phyloP scores from a whole-genome alignment of 2,113 vertebrate genomes.

The Australoheros scitulus region DNA sequence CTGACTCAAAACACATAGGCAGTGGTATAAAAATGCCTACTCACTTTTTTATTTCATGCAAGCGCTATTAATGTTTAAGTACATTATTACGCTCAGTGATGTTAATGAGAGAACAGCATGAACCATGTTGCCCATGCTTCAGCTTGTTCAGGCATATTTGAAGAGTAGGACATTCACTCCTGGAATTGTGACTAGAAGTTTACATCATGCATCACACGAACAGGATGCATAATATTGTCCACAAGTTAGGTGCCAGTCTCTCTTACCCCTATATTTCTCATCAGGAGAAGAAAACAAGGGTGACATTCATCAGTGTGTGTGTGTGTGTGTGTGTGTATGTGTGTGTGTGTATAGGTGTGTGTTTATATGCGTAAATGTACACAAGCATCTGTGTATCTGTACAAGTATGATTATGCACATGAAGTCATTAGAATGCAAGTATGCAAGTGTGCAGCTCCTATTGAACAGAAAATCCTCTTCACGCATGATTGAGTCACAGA shows the following conservation, averaged over 20 bases:
- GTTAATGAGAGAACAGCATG: slow-evolving; percentile 15
- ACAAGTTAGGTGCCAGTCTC: slow-evolving; percentile 8
- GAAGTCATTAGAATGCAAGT: slow-evolving; percentile 79
- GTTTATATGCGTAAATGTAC: neutral
- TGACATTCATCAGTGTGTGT: neutral
- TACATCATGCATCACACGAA: neutral
- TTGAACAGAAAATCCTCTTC: slow-evolving; percentile 76
- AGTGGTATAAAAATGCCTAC: neutral
- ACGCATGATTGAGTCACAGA: slow-evolving; percentile 74
- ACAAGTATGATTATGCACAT: slow-evolving; percentile 59
- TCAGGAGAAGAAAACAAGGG: slow-evolving; percentile 19
- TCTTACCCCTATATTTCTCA: slow-evolving; percentile 6
- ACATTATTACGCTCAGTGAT: slow-evolving; percentile 21
- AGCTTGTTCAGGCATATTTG: slow-evolving; percentile 8
- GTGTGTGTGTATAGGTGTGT: neutral
- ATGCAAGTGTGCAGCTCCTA: slow-evolving; percentile 74
- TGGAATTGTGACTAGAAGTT: neutral
- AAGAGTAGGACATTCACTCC: slow-evolving; percentile 4
- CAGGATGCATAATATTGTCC: neutral
- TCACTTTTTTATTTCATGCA: neutral
- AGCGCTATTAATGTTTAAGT: slow-evolving; percentile 32
- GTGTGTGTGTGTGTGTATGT: neutral
- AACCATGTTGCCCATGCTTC: slow-evolving; percentile 42
- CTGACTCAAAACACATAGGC: slow-evolving; percentile 5
- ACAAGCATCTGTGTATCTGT: slow-evolving; percentile 13